Percentiles rank a stretch among this genome's conserved stretches.
Conservation (phyloP, 2,113 vertebrate species). For the Cyprinodon tularosa region DNA sequence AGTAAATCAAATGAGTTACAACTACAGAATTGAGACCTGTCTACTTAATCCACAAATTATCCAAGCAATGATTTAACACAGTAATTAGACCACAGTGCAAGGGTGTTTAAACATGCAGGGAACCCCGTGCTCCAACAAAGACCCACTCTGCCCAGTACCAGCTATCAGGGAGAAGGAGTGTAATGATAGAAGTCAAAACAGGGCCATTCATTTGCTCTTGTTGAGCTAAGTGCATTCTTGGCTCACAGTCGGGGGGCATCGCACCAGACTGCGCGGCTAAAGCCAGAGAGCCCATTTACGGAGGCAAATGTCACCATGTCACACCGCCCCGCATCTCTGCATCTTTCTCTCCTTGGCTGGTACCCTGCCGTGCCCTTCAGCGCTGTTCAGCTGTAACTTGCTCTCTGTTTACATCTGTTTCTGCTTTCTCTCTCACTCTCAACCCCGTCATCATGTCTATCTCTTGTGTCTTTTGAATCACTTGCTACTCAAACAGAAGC, state of each 20-base stretch:
- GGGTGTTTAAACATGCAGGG: constrained; percentile 75
- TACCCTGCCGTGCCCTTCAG: constrained; percentile 75
- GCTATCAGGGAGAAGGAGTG: constrained; percentile 80
- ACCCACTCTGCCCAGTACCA: constrained; percentile 73
- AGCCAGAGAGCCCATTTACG: constrained; percentile 95
- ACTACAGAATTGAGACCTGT: constrained; percentile 26
- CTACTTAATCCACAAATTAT: constrained; percentile 62
- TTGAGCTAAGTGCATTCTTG: constrained; percentile 98
- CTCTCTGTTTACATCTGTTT: constrained; percentile 63
- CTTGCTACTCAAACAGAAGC: constrained; percentile 32
- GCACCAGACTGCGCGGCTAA: constrained; percentile 77
- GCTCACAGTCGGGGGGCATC: constrained; percentile 83
- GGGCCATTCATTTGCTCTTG: constrained; percentile 91
- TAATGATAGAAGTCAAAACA: constrained; percentile 88
- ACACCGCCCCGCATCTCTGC: constrained; percentile 74
- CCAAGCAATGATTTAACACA: constrained; percentile 70
- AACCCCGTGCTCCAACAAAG: constrained; percentile 73
- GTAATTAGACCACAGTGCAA: constrained; percentile 73
- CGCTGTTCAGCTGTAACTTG: constrained; percentile 68
- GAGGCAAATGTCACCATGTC: constrained; percentile 82
- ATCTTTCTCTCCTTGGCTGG: constrained; percentile 66
- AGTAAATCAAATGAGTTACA: constrained; percentile 39
- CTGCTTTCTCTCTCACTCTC: constrained; percentile 73
- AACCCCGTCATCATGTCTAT: constrained; percentile 51
- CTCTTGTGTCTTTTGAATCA: constrained; percentile 56